phyloP scores from a whole-genome alignment of 2,888 invertebrate species.

The Alloplasta piceator region DNA sequence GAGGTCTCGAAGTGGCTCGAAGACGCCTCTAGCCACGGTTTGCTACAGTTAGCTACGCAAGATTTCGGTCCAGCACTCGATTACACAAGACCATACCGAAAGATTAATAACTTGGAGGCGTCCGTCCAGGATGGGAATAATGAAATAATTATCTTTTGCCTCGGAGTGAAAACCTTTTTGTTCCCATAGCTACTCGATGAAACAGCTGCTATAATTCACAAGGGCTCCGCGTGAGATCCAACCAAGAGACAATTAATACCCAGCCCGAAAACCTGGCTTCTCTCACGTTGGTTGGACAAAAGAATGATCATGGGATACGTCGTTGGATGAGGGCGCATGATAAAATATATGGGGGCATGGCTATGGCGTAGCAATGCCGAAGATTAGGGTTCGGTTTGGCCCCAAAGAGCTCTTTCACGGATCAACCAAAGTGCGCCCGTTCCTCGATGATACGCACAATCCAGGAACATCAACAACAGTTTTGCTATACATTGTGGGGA shows the following conservation, averaged over 20 bases:
- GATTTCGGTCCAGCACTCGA: conserved; percentile 29
- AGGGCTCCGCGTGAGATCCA: conserved; percentile 11
- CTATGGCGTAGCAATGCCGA: background rate
- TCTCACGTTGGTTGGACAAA: conserved; percentile 13
- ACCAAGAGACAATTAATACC: conserved; percentile 50
- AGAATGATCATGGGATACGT: conserved; percentile 16
- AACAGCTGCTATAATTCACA: conserved; percentile 50
- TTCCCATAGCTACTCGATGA: conserved; percentile 26
- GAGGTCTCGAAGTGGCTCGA: conserved; percentile 27
- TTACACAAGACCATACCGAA: conserved; percentile 32
- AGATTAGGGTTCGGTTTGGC: conserved; percentile 33
- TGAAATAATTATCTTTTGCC: conserved; percentile 48
- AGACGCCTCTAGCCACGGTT: conserved; percentile 4
- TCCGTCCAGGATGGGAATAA: conserved; percentile 13
- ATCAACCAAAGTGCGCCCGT: background rate
- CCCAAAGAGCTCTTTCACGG: conserved; percentile 39
- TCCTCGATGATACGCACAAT: conserved; percentile 8
- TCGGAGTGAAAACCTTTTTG: background rate
- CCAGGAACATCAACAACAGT: conserved; percentile 40
- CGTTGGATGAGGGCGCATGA: background rate
- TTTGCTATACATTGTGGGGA: conserved; percentile 37
- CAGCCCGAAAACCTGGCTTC: conserved; percentile 9
- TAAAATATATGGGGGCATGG: conserved; percentile 37
- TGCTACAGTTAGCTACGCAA: no score
- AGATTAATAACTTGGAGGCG: conserved; percentile 41